Evolutionary conservation across 2,113 vertebrate species (phyloP), one percentile per base, ranked within the genome.

Genomic region (Marmota flaviventris): DNA sequence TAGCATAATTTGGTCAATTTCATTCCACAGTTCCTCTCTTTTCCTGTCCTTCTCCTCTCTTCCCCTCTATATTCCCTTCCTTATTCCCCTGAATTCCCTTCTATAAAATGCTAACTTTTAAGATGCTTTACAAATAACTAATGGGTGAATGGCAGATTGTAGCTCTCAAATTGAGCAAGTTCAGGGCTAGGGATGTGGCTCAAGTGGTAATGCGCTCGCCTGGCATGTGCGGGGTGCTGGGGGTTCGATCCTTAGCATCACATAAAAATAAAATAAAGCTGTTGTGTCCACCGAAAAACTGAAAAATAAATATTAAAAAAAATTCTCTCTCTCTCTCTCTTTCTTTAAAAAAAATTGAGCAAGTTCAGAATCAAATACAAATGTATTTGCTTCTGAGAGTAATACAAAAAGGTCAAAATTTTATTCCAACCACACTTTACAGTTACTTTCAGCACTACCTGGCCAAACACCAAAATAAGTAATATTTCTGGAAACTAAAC

Each of bases 381-480:
- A 58, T 22, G 56, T 58, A 58, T 58, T 58, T 58, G 24, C 61
- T 63, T 77, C 1, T 72, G 22, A 78, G 51, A 29, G n/a, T 48
- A 77, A 48, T 53, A 67, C 0, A 85, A 56, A 27, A 82, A 58
- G 16, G 37, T 91, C 75, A 96, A 51, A 61, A 48, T 87, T 82
- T 91, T 69, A 86, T 91, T 96, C 5, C 27, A 86, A 82, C 32
- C 34, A 87, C 34, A 69, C 34, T 61, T 87, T 16, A 93, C 65
- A 90, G 32, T 86, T 93, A 75, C 67, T 93, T 91, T 91, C 67
- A 86, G 27, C 27, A 87, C 34, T 69, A 94, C n/a, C 67, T 76
- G 22, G 58, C 5, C 4, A 82, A 87, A 91, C 16, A 58, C 34
- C 76, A 91, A 91, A 91, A 69, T 76, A 96, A 91, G 34, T 75